These are phyloP conservation scores for Eufriesea mexicana DNA, from an alignment of 1,140 invertebrate species.

Conservation along the genomic window DNA sequence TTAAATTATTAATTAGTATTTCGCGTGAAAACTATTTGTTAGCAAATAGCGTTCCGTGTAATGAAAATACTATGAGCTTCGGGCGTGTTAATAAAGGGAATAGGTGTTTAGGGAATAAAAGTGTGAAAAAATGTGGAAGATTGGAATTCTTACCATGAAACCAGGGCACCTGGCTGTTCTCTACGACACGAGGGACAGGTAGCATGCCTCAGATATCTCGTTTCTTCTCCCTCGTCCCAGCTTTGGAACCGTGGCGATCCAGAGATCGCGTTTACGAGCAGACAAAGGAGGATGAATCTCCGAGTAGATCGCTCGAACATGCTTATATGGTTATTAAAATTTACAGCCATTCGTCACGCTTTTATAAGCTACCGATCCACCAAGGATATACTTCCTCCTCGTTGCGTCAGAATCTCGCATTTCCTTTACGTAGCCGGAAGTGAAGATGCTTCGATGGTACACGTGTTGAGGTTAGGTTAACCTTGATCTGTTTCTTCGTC, in stretches of 20 bases:
- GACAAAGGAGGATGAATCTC: conserved; percentile 15
- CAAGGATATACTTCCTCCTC: conserved; percentile 27
- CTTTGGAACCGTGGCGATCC: conserved; percentile 19
- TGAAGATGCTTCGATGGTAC: background rate
- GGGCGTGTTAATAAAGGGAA: too few relatives aligned
- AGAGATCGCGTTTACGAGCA: conserved; percentile 21
- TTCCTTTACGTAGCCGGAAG: background rate
- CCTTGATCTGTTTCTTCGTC: conserved; percentile 4
- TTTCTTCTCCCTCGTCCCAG: background rate
- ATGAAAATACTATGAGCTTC: too few relatives aligned
- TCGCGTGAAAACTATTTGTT: too few relatives aligned
- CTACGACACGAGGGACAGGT: conserved; percentile 55
- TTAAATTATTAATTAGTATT: too few relatives aligned
- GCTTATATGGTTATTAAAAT: conserved; percentile 25
- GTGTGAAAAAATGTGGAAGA: background rate
- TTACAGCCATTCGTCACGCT: background rate
- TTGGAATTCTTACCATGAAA: conserved; percentile 44
- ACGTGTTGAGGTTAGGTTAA: background rate
- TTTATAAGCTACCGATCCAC: conserved; percentile 52
- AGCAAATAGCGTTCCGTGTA: too few relatives aligned
- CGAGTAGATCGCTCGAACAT: conserved; percentile 36
- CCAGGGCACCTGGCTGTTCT: conserved; percentile 48
- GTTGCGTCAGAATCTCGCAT: background rate
- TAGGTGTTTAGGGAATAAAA: background rate
- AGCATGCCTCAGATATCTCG: conserved; percentile 38